A percentile compares a stretch with the other conserved stretches of the same genome.
phyloP scores from a whole-genome alignment of 2,797 vertebrate species.

The Coreius guichenoti region DNA sequence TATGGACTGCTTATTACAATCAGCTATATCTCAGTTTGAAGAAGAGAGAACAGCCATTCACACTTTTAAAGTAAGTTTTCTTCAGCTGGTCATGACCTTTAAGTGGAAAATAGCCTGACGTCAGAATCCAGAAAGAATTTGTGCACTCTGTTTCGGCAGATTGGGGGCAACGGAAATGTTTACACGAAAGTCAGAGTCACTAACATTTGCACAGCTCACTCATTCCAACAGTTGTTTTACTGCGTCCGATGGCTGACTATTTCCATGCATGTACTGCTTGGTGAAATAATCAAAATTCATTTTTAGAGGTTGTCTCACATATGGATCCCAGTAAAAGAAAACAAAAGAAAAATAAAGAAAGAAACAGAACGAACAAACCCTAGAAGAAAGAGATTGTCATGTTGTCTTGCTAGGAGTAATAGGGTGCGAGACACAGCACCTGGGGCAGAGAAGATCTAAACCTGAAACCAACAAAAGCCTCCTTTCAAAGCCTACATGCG shows the following conservation, averaged over 20 bases:
- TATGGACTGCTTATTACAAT: neutral
- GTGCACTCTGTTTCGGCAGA: conserved; percentile 37
- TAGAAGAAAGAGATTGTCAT: neutral
- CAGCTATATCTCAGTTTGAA: neutral
- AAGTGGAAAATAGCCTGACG: conserved; percentile 61
- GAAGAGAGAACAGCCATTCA: neutral
- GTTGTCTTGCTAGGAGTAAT: neutral
- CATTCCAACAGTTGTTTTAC: conserved; percentile 23
- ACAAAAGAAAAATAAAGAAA: neutral
- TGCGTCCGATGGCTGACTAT: neutral
- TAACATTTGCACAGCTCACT: conserved; percentile 31
- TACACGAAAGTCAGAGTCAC: conserved; percentile 24
- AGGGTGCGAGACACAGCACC: conserved; percentile 61
- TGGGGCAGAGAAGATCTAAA: conserved; percentile 70
- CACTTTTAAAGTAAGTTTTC: neutral
- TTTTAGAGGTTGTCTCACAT: neutral
- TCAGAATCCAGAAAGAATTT: conserved; percentile 57
- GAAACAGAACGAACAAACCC: neutral
- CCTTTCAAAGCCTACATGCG: conserved; percentile 66
- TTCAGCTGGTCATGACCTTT: conserved; percentile 58
- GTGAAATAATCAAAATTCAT: neutral
- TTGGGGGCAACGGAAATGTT: conserved; percentile 39
- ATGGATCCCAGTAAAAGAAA: neutral
- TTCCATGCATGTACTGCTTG: neutral
- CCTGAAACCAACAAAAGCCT: conserved; percentile 69